These are phyloP conservation scores for Drosophila mimetica DNA, from an alignment of 2,888 invertebrate genomes.

Conservation along the genomic window DNA sequence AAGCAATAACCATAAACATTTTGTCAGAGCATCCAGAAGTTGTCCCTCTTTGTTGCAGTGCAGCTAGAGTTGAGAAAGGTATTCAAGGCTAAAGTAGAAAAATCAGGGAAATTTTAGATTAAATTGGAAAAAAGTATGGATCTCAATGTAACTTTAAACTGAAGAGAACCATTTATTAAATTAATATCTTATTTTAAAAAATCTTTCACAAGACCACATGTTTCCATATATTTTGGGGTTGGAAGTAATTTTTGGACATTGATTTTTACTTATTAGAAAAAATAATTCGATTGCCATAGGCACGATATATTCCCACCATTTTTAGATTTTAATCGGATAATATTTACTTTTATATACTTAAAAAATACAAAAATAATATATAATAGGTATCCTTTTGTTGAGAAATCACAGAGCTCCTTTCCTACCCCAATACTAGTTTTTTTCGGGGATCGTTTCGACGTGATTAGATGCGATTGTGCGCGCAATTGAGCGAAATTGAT, in stretches of 20 bases:
- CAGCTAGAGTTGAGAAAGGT: not conserved
- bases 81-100: not conserved
- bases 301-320: too few relatives aligned
- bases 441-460: conserved; percentile 60
- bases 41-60: conserved; percentile 32
- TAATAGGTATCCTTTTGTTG: conserved; percentile 4
- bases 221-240: too few relatives aligned
- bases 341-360: not conserved
- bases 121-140: too few relatives aligned
- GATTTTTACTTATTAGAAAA: too few relatives aligned
- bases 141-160: too few relatives aligned
- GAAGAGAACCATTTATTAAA: too few relatives aligned
- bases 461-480: conserved; percentile 80
- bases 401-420: not conserved
- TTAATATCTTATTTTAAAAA: too few relatives aligned
- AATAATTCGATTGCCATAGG: not conserved
- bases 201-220: too few relatives aligned
- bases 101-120: too few relatives aligned
- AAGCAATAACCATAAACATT: conserved; percentile 76
- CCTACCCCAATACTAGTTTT: conserved; percentile 41
- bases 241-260: too few relatives aligned
- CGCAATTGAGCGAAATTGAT: conserved; percentile 80
- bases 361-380: not conserved
- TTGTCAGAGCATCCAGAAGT: conserved; percentile 55
- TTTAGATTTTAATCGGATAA: too few relatives aligned